Conservation (phyloP, 2,797 vertebrate species). For the Chloroceryle inda region DNA sequence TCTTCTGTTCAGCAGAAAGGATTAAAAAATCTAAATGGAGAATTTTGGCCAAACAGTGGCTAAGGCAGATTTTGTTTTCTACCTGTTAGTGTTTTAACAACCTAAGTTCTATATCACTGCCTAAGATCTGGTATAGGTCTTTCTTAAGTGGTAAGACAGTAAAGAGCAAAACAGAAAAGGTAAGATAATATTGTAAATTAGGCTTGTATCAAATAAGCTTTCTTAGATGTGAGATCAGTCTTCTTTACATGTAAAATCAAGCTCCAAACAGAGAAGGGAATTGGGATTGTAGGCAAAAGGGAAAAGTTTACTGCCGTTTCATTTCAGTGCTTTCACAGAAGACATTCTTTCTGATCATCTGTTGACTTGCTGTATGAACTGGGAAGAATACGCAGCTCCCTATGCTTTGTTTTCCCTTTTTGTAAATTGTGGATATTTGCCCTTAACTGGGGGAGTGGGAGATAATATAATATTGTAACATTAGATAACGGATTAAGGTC, state of each 20-base stretch:
- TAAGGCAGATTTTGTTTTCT: not conserved
- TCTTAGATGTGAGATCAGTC: not conserved
- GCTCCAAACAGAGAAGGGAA: not conserved
- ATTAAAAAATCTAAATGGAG: not conserved
- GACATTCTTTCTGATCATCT: not conserved
- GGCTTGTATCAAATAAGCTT: not conserved
- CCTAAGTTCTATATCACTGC: not conserved
- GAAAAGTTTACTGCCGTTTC: not conserved
- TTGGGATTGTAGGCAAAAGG: not conserved
- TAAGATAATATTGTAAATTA: not conserved
- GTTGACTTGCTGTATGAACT: not conserved
- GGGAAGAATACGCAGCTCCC: not conserved
- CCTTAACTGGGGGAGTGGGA: not conserved
- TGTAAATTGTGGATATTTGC: not conserved
- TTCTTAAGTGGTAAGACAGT: not conserved
- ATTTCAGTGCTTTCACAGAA: not conserved
- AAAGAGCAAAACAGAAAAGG: not conserved
- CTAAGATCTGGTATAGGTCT: not conserved
- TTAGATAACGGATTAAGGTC: not conserved
- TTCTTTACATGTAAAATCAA: not conserved
- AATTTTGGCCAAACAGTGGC: not conserved
- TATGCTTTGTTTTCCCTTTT: not conserved
- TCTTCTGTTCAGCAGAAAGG: not conserved
- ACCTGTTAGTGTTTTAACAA: not conserved
- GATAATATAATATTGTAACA: not conserved